Evolutionary conservation across 2,888 invertebrate species (phyloP), one percentile per base, ranked within the genome.

Genomic region (Cistogaster globosa): DNA sequence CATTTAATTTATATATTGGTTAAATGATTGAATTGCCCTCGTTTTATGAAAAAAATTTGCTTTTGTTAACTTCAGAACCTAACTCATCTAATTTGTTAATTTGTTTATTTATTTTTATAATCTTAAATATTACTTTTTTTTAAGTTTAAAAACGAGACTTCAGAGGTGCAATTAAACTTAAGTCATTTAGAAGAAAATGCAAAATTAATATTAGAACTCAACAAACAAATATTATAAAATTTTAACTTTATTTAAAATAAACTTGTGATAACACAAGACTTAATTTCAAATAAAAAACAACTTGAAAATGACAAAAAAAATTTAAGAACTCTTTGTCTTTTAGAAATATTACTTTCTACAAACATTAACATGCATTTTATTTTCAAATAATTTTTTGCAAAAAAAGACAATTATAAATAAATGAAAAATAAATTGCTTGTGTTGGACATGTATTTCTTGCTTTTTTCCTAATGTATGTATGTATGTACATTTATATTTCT

Each of bases 231-330:
- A 6, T 6, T 42, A 12, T 7, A 42, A 42, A 6, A 42, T 12
- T 12, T 42, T 1, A n/a, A 16, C n/a, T 48, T 53, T 45, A 81
- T 69, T 74, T 65, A 60, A 76, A 60, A 76, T 65, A 65, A 38
- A 51, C 65, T 58, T 76, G 42, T 51, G 26, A 69, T 69, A 76
- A 58, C 63, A 69, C 45, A 16, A 63, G 65, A 82, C 60, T 71
- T 58, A 82, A 71, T 77, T 71, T 42, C 22, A n/a, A n/a, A n/a
- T n/a, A n/a, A 26, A 26, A 4, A 26, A 26, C 26, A 26, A 26
- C 26, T 26, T 26, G 26, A 26, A 26, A 26, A 4, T 16, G 42
- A n/a, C n/a, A n/a, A n/a, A n/a, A 65, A 16, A 16, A 6, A 38
- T 42, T 26, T 0, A 1, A 22, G 14, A 38, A 12, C 26, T 16